Conservation (phyloP, 2,113 vertebrate genomes). For the Sapayoa aenigma region DNA sequence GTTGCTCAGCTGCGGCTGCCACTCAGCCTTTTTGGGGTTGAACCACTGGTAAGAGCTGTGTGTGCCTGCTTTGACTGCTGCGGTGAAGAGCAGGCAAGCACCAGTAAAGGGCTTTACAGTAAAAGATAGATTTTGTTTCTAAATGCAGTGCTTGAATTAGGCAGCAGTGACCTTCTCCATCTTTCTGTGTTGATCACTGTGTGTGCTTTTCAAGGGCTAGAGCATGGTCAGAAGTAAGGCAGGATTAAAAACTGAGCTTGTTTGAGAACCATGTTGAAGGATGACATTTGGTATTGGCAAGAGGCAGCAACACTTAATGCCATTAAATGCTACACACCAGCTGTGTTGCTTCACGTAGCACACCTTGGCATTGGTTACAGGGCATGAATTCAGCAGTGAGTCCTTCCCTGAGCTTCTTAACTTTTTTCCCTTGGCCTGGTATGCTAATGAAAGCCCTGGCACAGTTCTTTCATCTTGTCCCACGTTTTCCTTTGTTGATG, state of each 20-base stretch:
- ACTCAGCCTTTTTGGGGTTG: background rate
- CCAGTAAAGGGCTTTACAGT: background rate
- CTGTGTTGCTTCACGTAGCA: rapidly evolving
- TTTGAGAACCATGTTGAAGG: background rate
- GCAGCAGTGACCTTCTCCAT: background rate
- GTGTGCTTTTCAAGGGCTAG: rapidly evolving
- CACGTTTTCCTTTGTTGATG: conserved; percentile 1
- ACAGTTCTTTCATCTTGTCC: background rate
- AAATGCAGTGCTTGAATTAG: background rate
- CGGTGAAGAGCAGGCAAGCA: background rate
- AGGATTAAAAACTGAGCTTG: background rate
- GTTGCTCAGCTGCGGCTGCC: too few relatives aligned
- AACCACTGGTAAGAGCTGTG: rapidly evolving
- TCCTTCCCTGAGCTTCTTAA: background rate
- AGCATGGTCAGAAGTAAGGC: background rate
- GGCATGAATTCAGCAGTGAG: background rate
- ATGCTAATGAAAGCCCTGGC: background rate
- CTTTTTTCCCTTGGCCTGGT: background rate
- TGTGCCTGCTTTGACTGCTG: background rate
- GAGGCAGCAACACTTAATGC: background rate
- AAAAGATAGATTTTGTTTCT: background rate
- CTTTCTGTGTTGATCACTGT: background rate
- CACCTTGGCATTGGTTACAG: background rate
- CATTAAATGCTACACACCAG: background rate
- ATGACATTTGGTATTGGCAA: background rate